phyloP scores from a whole-genome alignment of 2,113 vertebrate genomes.

The Vireo altiloquus region DNA sequence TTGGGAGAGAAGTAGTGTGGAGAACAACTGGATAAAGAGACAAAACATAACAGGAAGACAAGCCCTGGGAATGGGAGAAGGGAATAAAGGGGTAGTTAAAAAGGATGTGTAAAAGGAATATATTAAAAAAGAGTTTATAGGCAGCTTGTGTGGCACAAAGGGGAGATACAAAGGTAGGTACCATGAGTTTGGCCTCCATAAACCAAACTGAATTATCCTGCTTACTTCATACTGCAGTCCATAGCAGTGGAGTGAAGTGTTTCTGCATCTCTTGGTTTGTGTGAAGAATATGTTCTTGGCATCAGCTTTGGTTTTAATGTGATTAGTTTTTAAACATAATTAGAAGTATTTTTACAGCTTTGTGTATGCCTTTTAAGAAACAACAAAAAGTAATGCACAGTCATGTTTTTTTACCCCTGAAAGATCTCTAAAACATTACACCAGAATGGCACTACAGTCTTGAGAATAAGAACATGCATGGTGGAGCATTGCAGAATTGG shows the following conservation, averaged over 20 bases:
- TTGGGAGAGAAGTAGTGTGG: not conserved
- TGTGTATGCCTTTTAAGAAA: constrained; percentile 44
- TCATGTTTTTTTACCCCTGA: not conserved
- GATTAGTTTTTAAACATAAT: constrained; percentile 42
- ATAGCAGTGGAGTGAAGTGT: not conserved
- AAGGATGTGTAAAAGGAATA: not conserved
- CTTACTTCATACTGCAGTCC: not conserved
- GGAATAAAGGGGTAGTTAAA: not conserved
- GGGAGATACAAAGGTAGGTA: not conserved
- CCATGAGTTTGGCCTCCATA: not conserved
- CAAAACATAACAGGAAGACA: not conserved
- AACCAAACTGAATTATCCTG: not conserved
- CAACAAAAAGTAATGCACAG: constrained; percentile 31
- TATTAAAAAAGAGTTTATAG: not conserved
- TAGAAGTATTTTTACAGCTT: constrained; percentile 46
- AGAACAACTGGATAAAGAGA: not conserved
- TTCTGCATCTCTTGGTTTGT: constrained; percentile 13
- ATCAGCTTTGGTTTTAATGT: constrained; percentile 9
- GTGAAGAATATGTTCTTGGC: constrained; percentile 56
- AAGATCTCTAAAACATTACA: not conserved
- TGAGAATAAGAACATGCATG: not conserved
- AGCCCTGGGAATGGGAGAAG: not conserved
- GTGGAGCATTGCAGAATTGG: not conserved
- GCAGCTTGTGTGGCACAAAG: not conserved
- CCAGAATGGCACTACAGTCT: not conserved